phyloP scores from a whole-genome alignment of 2,888 invertebrate genomes.

The Sthenelais limicola region DNA sequence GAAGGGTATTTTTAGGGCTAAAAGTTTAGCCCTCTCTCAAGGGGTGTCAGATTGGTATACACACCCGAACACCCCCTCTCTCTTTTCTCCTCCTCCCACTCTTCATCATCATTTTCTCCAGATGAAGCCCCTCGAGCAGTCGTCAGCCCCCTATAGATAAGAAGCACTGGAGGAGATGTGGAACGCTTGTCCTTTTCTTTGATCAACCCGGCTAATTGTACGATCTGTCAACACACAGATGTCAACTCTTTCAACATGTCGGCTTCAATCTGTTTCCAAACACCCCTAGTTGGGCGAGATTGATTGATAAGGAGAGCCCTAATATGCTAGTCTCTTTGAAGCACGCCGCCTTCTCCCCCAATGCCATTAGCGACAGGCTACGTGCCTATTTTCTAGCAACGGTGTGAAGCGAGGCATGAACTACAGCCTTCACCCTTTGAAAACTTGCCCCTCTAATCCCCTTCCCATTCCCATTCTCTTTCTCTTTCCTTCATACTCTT shows the following conservation, averaged over 20 bases:
- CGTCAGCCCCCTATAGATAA: neutral
- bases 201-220: constrained; percentile 62
- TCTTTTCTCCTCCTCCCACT: neutral
- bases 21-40: no score
- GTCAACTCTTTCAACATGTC: constrained; percentile 64
- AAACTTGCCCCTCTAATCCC: neutral
- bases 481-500: neutral
- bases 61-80: neutral
- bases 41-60: neutral
- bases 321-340: constrained; percentile 55
- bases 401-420: neutral
- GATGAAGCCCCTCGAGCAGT: neutral
- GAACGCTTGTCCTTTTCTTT: constrained; percentile 46
- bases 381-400: constrained; percentile 4
- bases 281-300: constrained; percentile 61
- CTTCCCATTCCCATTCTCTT: neutral
- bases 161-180: neutral
- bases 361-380: constrained; percentile 49
- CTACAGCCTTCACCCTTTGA: neutral
- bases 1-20: no score
- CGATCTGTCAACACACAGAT: constrained; percentile 64
- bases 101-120: no score
- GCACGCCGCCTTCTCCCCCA: constrained; percentile 48
- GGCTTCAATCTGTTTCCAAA: constrained; percentile 67
- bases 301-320: constrained; percentile 63